Evolutionary conservation across 1,140 invertebrate genomes (phyloP).

Genomic region (Euwallacea fornicatus): DNA sequence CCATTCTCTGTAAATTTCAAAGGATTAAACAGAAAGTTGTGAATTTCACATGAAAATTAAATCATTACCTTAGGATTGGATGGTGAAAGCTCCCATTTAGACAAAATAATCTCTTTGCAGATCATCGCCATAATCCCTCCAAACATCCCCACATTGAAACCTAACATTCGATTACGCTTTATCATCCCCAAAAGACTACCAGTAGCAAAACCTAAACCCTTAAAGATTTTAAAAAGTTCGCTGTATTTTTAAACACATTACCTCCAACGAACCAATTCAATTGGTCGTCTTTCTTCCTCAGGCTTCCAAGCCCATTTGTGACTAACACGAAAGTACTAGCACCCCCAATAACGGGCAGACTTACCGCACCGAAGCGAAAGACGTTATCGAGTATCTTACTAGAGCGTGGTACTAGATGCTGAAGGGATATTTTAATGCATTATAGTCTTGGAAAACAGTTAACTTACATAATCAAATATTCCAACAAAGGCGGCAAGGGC

Average conservation of each 20-base stretch:
- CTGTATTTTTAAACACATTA: conserved; percentile 1
- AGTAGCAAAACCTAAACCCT: conserved; percentile 49
- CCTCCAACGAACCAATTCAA: conserved; percentile 64
- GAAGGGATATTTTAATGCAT: neutral
- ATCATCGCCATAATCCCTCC: conserved; percentile 56
- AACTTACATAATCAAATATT: conserved; percentile 12
- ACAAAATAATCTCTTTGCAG: conserved; percentile 60
- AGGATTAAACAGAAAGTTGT: neutral
- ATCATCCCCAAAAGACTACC: conserved; percentile 62
- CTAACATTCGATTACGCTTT: conserved; percentile 53
- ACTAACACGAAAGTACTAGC: conserved; percentile 64
- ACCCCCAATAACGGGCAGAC: conserved; percentile 64
- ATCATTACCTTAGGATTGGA: neutral
- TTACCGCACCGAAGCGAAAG: conserved; percentile 57
- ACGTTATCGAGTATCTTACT: conserved; percentile 56
- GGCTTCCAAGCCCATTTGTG: conserved; percentile 60
- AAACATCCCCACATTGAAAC: conserved; percentile 39
- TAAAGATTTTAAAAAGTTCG: neutral
- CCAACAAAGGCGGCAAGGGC: conserved; percentile 14
- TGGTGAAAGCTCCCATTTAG: conserved; percentile 55
- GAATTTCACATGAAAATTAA: neutral
- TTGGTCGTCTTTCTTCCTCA: conserved; percentile 67
- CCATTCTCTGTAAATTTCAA: neutral
- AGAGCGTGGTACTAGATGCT: conserved; percentile 35
- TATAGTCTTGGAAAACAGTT: neutral